Evolutionary conservation across 2,797 vertebrate species (phyloP).

Genomic region (Esox masquinongy): DNA sequence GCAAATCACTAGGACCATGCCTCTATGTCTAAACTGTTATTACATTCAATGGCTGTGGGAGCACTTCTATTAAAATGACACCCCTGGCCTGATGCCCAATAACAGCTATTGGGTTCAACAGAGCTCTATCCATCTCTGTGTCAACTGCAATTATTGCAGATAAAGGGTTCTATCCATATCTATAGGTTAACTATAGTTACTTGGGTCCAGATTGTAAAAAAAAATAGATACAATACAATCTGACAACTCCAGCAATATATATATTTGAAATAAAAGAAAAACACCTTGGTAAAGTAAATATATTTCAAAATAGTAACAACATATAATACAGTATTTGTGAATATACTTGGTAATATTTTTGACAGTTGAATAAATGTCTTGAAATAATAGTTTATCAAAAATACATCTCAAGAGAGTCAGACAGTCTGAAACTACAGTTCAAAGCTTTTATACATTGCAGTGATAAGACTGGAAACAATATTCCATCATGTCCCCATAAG

Average conservation of each 20-base stretch:
- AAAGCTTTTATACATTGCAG: conserved; percentile 32
- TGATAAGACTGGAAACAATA: neutral
- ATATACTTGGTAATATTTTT: conserved; percentile 10
- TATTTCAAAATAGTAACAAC: conserved; percentile 28
- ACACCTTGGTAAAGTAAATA: conserved; percentile 15
- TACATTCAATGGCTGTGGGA: too few relatives aligned
- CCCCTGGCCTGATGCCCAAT: too few relatives aligned
- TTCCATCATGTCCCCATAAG: neutral
- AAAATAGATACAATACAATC: neutral
- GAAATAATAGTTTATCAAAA: conserved; percentile 42
- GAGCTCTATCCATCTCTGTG: too few relatives aligned
- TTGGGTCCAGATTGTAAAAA: too few relatives aligned
- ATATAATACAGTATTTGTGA: conserved; percentile 18
- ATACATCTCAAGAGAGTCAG: conserved; percentile 41
- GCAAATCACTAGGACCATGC: too few relatives aligned
- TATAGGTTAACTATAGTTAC: too few relatives aligned
- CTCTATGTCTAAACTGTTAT: too few relatives aligned
- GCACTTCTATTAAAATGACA: too few relatives aligned
- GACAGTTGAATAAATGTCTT: conserved; percentile 20
- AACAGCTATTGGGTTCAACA: too few relatives aligned
- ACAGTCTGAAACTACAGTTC: conserved; percentile 12
- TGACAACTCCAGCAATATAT: conserved; percentile 15
- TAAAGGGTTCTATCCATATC: too few relatives aligned
- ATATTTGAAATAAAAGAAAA: conserved; percentile 14
- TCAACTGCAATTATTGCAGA: too few relatives aligned